Evolutionary conservation across 2,113 vertebrate species (phyloP), one percentile per base, ranked within the genome.

Genomic region (Solenodon paradoxus): DNA sequence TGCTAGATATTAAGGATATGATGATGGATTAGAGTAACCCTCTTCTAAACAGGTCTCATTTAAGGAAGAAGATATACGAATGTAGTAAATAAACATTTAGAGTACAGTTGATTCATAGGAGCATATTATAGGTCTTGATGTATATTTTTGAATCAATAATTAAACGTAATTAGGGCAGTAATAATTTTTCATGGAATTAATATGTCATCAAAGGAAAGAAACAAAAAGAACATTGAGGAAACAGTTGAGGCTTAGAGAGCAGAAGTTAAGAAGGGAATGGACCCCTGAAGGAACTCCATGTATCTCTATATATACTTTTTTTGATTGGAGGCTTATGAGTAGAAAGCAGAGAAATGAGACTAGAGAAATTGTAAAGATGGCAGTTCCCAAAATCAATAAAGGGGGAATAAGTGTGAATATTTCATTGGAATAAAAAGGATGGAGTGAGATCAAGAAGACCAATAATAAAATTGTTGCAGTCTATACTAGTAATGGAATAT

Each of bases 61-160:
- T 71, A 40, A 90, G 40, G 30, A 72, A 28, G 38, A 84, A 59
- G 15, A 16, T 28, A 78, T 20, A 45, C 9, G 28, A 92, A 92
- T 74, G 1, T 74, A 80, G 49, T 59, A 51, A 93, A 74, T 26
- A 47, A 83, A 69, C 2, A 16, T 63, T 77, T 63, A 69, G 26
- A 47, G 87, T n/a, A 30, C 1, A 53, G 6, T 53, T 92, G 22
- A 28, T 49, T 85, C 2, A 40, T 32, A 10, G 40, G 6, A 4
- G 15, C 3, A 74, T 32, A 55, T 32, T 55, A 42, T 68, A 40
- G 11, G 10, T 93, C 12, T 91, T 63, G 20, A 30, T 82, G 55
- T 74, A 71, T 64, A 90, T 74, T 82, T 83, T 89, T 86, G 13
- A 93, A 78, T 81, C 24, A 45, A 49, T 49, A 94, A 79, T 87